Conservation (phyloP, 2,888 invertebrate species). For the Steinernema scapterisci region DNA sequence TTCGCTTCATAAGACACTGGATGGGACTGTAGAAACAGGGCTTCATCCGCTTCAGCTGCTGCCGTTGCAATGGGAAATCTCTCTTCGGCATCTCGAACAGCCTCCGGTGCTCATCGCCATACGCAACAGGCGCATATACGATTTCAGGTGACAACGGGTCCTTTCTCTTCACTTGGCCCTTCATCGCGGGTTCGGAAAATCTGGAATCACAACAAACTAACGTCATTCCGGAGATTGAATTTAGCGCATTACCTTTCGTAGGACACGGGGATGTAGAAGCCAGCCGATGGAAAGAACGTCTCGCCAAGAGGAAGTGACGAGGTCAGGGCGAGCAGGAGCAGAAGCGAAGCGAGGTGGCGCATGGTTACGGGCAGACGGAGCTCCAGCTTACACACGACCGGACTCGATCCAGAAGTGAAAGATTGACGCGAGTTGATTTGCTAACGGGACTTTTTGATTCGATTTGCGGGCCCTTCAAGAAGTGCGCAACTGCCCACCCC, state of each 20-base stretch:
- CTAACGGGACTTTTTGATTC: constrained; percentile 15
- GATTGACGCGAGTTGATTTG: constrained; percentile 28
- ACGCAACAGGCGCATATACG: not conserved
- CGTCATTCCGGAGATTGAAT: not conserved
- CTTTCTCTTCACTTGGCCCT: constrained; percentile 7
- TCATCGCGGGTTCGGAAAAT: not conserved
- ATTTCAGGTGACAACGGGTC: not conserved
- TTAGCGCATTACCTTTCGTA: constrained; percentile 21
- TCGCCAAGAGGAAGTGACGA: not conserved
- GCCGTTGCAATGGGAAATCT: constrained; percentile 36
- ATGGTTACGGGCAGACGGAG: not conserved
- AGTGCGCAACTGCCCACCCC: constrained; percentile 30
- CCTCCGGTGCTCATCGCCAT: not conserved
- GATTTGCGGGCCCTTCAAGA: constrained; percentile 22
- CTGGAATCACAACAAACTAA: not conserved
- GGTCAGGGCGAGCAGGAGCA: not conserved
- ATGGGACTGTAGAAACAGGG: constrained; percentile 63
- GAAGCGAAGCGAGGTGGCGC: not conserved
- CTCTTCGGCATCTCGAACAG: not conserved
- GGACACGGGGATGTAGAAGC: constrained; percentile 35
- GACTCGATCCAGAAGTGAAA: constrained; percentile 25
- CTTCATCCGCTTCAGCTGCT: constrained; percentile 54
- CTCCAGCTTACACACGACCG: not conserved
- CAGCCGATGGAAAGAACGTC: not conserved
- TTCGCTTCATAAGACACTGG: constrained; percentile 58